Evolutionary conservation across 2,888 invertebrate species (phyloP), one percentile per base, ranked within the genome.

Genomic region (Eilema sororculum): DNA sequence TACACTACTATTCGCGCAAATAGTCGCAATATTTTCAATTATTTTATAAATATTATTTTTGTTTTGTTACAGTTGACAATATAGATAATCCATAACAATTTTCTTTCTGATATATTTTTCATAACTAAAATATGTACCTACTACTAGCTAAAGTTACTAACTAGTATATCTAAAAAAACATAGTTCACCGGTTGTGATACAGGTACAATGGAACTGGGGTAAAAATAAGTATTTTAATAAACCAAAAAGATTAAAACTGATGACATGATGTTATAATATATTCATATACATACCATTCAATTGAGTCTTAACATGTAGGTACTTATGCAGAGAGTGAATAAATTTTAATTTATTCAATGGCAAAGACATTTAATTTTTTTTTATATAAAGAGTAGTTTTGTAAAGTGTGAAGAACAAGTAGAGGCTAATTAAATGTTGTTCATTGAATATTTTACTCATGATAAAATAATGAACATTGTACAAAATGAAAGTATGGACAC

Each of bases 371-470:
- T 41, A 41, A 46, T 46, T 20, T 4, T 52, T 52, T n/a, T 0
- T n/a, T 20, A 66, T n/a, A 65, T 69, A 58, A 69, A 70, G 68
- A 59, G 33, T 77, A 79, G 65, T 66, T 58, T 63, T 67, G 70
- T 58, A 60, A 68, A 57, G 59, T 33, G 63, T 68, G 69, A 64
- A 66, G 61, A 72, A 77, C 68, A 67, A 69, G 46, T 67, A 81
- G 82, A 82, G 81, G 80, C 81, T 81, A 80, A 74, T 73, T 63
- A 69, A 75, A 71, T 60, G 28, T 28, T 56, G 41, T 68, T 62
- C 66, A 72, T 69, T 69, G 64, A 69, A 74, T 72, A 65, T 25
- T 33, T 65, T 33, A 28, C 56, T 28, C 24, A 12, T 66, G 20
- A 58, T 61, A 72, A 72, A 58, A 63, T 56, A 66, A 62, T 72